Percentiles rank a stretch among this genome's conserved stretches.
Conservation (phyloP, 1,140 invertebrate genomes). For the Cecropterus lyciades region DNA sequence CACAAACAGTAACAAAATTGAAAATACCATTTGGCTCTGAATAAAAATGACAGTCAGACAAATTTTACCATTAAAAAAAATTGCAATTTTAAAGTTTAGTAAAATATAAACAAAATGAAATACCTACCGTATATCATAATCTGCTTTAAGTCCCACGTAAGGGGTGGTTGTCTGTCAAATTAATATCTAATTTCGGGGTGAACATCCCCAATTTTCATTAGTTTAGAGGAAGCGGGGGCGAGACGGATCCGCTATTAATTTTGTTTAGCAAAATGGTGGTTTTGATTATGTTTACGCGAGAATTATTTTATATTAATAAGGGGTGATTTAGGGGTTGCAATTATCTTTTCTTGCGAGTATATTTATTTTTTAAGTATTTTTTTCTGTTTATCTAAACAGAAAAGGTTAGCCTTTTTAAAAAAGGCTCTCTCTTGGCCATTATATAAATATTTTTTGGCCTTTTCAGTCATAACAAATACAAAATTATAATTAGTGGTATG, state of each 20-base stretch:
- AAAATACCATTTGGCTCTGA: too few relatives aligned
- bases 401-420: too few relatives aligned
- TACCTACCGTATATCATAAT: constrained; percentile 35
- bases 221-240: constrained; percentile 31
- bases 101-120: constrained; percentile 1
- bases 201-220: constrained; percentile 55
- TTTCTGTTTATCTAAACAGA: too few relatives aligned
- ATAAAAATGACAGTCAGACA: too few relatives aligned
- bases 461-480: too few relatives aligned
- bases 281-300: constrained; percentile 39
- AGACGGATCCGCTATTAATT: constrained; percentile 41
- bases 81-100: too few relatives aligned
- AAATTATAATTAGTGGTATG: too few relatives aligned
- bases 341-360: constrained; percentile 8
- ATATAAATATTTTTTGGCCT: too few relatives aligned
- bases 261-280: constrained; percentile 37
- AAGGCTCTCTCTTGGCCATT: too few relatives aligned
- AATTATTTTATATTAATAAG: constrained; percentile 28
- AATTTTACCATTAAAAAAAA: too few relatives aligned
- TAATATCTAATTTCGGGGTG: constrained; percentile 74
- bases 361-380: background rate
- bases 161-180: constrained; percentile 57
- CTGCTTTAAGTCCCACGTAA: constrained; percentile 32
- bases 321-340: constrained; percentile 10
- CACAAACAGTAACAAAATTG: too few relatives aligned